A percentile compares a stretch with the other conserved stretches of the same genome.
These are phyloP conservation scores for Heliopora coerulea DNA, from an alignment of 92 coral and sea anemone genomes.

Conservation along the genomic window DNA sequence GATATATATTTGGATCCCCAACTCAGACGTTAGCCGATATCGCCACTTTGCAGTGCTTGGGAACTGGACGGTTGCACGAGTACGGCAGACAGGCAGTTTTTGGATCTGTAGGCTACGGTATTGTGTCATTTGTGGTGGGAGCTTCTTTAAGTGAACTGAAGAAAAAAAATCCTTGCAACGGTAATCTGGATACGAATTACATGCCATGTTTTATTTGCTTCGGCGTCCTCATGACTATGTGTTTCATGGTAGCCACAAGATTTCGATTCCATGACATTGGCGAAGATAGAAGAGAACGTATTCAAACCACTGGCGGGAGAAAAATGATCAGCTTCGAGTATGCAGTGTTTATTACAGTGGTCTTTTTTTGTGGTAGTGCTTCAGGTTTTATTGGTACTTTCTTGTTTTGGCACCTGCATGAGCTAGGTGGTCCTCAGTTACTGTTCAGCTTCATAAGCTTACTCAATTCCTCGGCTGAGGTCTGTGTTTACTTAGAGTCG, in stretches of 20 bases:
- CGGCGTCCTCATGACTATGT: constrained; percentile 72
- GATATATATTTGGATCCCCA: constrained; percentile 87
- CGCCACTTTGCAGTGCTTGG: constrained; percentile 91
- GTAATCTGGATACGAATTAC: constrained; percentile 78
- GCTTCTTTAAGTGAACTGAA: constrained; percentile 80
- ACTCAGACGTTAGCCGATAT: constrained; percentile 95
- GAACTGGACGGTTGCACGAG: constrained; percentile 80
- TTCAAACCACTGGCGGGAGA: constrained; percentile 59
- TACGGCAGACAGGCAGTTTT: constrained; percentile 97
- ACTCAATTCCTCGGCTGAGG: constrained; percentile 86
- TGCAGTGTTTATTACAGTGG: constrained; percentile 81
- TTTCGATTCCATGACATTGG: constrained; percentile 69
- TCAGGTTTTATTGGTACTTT: constrained; percentile 96
- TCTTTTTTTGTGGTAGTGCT: constrained; percentile 92
- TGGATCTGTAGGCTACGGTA: constrained; percentile 96
- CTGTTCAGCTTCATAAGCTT: constrained; percentile 82
- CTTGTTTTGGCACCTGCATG: constrained; percentile 94
- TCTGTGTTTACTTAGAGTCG: constrained; percentile 68
- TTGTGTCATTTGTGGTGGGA: constrained; percentile 86
- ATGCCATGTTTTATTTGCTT: constrained; percentile 88
- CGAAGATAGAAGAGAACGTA: constrained; percentile 5
- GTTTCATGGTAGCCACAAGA: constrained; percentile 79
- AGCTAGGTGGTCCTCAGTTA: constrained; percentile 86
- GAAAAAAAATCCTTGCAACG: constrained; percentile 79
- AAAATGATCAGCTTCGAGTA: constrained; percentile 68